Conservation (phyloP, 2,113 vertebrate species). For the Bubo blakistoni region DNA sequence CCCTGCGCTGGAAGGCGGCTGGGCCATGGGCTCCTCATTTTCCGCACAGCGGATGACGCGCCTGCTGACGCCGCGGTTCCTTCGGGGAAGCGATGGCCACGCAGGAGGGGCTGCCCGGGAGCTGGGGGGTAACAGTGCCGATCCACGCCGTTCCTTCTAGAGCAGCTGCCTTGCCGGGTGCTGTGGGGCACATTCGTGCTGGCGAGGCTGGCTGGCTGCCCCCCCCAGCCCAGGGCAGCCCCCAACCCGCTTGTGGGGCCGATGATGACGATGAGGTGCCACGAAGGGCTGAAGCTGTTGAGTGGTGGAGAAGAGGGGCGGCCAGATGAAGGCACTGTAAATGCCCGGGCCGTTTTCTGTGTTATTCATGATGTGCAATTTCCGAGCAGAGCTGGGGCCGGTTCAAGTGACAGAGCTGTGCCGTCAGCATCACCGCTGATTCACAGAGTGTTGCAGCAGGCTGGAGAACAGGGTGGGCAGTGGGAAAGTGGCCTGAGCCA, state of each 20-base stretch:
- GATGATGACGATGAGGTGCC: fast-evolving
- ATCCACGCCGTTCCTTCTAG: no score
- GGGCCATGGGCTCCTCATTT: background rate
- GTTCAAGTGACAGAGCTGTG: background rate
- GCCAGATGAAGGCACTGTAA: fast-evolving
- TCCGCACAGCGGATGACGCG: background rate
- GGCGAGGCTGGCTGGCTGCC: background rate
- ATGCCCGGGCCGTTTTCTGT: fast-evolving
- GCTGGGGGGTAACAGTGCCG: fast-evolving
- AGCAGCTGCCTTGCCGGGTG: background rate
- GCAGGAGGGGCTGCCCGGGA: background rate
- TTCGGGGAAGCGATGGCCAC: fast-evolving
- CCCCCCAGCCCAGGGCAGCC: background rate
- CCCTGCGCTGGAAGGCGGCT: background rate
- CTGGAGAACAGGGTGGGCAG: background rate
- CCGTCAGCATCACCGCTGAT: fast-evolving
- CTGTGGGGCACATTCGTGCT: background rate
- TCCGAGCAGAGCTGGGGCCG: background rate
- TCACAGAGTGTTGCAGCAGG: no score
- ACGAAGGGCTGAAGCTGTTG: background rate
- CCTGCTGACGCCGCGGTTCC: background rate
- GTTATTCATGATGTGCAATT: no score
- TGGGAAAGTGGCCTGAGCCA: background rate
- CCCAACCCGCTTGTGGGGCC: background rate
- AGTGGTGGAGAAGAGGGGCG: no score